Evolutionary conservation across 2,888 invertebrate genomes (phyloP), one percentile per base, ranked within the genome.

Genomic region (Drosophila cyrtoloma): DNA sequence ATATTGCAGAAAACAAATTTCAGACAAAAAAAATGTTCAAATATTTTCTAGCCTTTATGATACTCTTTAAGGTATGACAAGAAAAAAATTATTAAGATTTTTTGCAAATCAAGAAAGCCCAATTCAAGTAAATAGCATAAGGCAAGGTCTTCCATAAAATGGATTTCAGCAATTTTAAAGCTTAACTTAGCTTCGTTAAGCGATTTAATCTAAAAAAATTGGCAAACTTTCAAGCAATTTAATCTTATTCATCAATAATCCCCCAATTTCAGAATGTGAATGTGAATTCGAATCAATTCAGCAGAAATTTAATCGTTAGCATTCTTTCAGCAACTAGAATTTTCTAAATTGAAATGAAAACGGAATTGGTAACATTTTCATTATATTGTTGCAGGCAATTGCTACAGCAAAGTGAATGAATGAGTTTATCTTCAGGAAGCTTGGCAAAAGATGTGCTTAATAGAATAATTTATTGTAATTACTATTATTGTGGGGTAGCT

Each of bases 381-480:
- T 57, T 62, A 32, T 26, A 22, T 42, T 26, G 44, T 22, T 42
- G 2, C 30, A 5, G 26, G n/a, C 50, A 53, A 67, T 68, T 35
- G 22, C 19, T 22, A n/a, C 5, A 39, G 37, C 37, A 47, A 47
- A 58, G 32, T 35, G 22, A 77, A 60, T 77, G 33, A 37, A 63
- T 44, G 32, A 26, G 14, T 35, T 6, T 26, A 50, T 60, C 19
- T 47, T 47, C 57, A 22, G 66, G 55, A 30, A 26, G 78, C 59
- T 26, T 19, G 5, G 53, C 32, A 19, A 16, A 30, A 42, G 58
- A 70, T 33, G 81, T 69, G 61, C 79, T 73, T 79, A 81, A 70
- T 79, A 58, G 74, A 81, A 81, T 77, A 81, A 79, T 81, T 79
- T 77, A 79, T 79, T 70, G 81, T 79, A 79, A 79, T 79, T 79